Evolutionary conservation across 2,113 vertebrate genomes (phyloP), one percentile per base, ranked within the genome.

Genomic region (Thymallus thymallus): DNA sequence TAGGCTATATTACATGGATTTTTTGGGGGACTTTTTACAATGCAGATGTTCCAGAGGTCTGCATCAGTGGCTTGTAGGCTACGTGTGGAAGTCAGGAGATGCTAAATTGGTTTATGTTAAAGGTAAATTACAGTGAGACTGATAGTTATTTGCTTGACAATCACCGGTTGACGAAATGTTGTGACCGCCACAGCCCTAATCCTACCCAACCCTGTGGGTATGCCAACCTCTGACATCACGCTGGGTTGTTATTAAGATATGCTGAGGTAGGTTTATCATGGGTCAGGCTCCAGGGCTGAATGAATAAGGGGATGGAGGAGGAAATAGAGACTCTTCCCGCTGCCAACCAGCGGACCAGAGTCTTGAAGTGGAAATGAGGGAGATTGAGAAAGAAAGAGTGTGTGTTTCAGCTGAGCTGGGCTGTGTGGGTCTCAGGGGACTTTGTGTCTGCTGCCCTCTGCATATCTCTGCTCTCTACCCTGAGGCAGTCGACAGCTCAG

Each of bases 301-400:
- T 60, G 56, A 22, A 60, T 60, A 22, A n/a, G 13, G 4, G 32
- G 65, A 32, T 4, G 1, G 30, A 12, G 83, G 80, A 73, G 71
- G 62, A 65, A 68, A 64, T 69, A 29, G 68, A 65, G 69, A 66
- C 74, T 63, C 55, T 83, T 81, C 82, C 67, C 68, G n/a, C 45
- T 77, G 80, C 60, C 63, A 84, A 69, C 84, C 80, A 80, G 79
- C 79, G 81, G 85, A 78, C 75, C 80, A 30, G 77, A 18, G 65
- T 83, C 85, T 89, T 89, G 83, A 91, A 90, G 86, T 91, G 90
- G 82, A 90, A 90, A 90, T 91, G 81, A 86, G 82, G 68, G 48
- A 14, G 71, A 68, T 22, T 62, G 58, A 16, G 24, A 73, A 46
- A 20, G 6, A 26, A 24, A 24, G n/a, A 67, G 9, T 66, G 55